Conservation (phyloP, 2,113 vertebrate species). For the Spilogale gracilis region DNA sequence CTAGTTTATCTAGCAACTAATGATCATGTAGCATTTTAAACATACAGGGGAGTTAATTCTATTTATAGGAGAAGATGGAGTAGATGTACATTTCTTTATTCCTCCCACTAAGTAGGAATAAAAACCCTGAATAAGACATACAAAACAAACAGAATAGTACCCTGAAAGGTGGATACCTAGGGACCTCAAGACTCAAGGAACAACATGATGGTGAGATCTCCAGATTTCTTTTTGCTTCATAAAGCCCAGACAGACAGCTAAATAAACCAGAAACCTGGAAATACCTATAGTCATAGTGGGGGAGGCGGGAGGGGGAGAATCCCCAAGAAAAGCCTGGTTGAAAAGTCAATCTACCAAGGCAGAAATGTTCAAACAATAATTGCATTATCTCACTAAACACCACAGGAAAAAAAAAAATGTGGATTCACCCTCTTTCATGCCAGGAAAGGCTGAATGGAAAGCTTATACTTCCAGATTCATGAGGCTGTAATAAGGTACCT, state of each 20-base stretch:
- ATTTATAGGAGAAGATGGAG: background rate
- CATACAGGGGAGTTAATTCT: background rate
- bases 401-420: background rate
- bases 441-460: background rate
- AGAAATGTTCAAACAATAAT: background rate
- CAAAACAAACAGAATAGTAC: background rate
- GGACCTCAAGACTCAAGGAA: background rate
- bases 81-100: background rate
- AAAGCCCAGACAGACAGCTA: background rate
- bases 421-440: background rate
- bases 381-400: background rate
- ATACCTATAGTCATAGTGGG: background rate
- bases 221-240: background rate
- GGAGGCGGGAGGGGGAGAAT: accelerated
- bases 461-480: background rate
- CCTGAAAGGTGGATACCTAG: background rate
- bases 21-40: background rate
- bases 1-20: background rate
- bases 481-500: too few relatives aligned
- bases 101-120: background rate
- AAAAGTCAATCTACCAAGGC: background rate
- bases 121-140: background rate
- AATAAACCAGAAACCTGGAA: background rate
- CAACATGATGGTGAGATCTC: background rate
- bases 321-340: background rate